Conservation (phyloP, 1,140 invertebrate genomes). For the Eubasilissa regina region DNA sequence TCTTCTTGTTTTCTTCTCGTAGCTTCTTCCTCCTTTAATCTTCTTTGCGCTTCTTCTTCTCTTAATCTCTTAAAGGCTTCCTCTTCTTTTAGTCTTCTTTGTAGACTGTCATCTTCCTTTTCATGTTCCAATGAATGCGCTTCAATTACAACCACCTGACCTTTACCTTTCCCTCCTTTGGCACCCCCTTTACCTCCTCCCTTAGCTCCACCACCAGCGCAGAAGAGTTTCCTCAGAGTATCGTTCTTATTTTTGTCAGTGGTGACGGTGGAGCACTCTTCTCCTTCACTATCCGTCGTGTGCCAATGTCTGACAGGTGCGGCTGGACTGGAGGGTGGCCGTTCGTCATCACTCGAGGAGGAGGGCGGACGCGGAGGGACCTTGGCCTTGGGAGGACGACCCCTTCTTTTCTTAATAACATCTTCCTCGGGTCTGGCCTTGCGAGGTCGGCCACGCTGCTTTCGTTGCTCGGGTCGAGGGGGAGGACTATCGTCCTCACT, state of each 20-base stretch:
- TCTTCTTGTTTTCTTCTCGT: slow-evolving; percentile 23
- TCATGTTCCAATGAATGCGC: slow-evolving; percentile 61
- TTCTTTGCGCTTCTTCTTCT: slow-evolving; percentile 46
- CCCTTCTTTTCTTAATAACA: slow-evolving; percentile 60
- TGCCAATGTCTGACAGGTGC: slow-evolving; percentile 37
- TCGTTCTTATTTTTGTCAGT: slow-evolving; percentile 76
- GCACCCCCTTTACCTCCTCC: slow-evolving; percentile 76
- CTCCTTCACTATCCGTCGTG: slow-evolving; percentile 47
- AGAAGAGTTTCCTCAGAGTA: slow-evolving; percentile 74
- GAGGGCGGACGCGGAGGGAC: slow-evolving; percentile 63
- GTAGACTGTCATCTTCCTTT: slow-evolving; percentile 54
- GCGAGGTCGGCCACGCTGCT: slow-evolving; percentile 51
- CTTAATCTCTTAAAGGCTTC: slow-evolving; percentile 21
- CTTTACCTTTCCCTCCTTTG: slow-evolving; percentile 77
- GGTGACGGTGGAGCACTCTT: slow-evolving; percentile 47
- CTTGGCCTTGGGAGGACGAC: slow-evolving; percentile 66
- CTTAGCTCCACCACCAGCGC: slow-evolving; percentile 68
- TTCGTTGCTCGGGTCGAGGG: slow-evolving; percentile 40
- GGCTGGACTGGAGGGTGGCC: slow-evolving; percentile 60
- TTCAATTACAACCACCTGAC: slow-evolving; percentile 74
- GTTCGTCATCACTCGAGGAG: slow-evolving; percentile 68
- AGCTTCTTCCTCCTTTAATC: slow-evolving; percentile 27
- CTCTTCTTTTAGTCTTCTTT: slow-evolving; percentile 49
- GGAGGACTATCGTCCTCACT: slow-evolving; percentile 55
- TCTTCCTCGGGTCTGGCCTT: slow-evolving; percentile 50